Percentiles rank a stretch among this genome's conserved stretches.
phyloP scores from a whole-genome alignment of 2,888 invertebrate species.

The Brenthis hecate region DNA sequence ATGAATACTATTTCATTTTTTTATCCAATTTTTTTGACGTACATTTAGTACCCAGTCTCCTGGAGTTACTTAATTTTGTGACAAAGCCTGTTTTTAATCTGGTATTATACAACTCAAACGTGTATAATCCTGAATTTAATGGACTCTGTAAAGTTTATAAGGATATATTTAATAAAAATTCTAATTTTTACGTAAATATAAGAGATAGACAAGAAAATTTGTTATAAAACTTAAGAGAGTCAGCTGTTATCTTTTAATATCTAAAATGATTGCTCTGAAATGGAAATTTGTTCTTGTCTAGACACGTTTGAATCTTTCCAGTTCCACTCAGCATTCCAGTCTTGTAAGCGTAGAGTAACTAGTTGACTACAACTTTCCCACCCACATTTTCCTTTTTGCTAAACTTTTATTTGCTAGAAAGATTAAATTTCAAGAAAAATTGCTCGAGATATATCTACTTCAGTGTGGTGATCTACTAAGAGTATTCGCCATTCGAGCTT shows the following conservation, averaged over 20 bases:
- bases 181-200: not conserved
- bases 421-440: not conserved
- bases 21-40: constrained; percentile 14
- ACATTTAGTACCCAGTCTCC: not conserved
- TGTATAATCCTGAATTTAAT: constrained; percentile 9
- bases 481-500: not conserved
- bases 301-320: constrained; percentile 10
- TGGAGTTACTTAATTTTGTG: constrained; percentile 6
- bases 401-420: constrained; percentile 1
- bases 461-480: not conserved
- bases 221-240: not conserved
- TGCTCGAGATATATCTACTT: not conserved
- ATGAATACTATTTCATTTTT: constrained; percentile 15
- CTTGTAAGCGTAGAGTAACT: not conserved
- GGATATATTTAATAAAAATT: constrained; percentile 1
- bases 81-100: constrained; percentile 6
- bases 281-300: constrained; percentile 15
- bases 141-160: constrained; percentile 4
- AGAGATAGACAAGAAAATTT: not conserved
- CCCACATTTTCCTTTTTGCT: not conserved
- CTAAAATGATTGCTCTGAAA: constrained; percentile 5
- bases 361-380: constrained; percentile 1
- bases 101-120: constrained; percentile 13
- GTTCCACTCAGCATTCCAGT: constrained; percentile 14
- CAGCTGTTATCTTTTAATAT: constrained; percentile 1